These are phyloP conservation scores for Pseudorasbora parva DNA, from an alignment of 2,113 vertebrate genomes.

Conservation along the genomic window DNA sequence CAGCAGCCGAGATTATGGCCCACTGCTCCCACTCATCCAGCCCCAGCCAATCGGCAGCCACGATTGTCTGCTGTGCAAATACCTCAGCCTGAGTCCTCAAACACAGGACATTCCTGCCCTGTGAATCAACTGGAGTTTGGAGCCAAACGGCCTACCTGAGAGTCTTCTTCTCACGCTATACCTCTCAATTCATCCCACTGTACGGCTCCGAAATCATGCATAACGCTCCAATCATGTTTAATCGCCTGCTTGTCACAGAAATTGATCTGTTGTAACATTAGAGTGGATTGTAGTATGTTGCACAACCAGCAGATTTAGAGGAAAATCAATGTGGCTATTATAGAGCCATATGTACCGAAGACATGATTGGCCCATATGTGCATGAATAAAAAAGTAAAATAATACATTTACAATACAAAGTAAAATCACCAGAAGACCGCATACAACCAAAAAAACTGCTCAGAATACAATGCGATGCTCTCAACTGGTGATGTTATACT, in stretches of 20 bases:
- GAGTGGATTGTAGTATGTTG: not conserved
- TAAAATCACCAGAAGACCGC: not conserved
- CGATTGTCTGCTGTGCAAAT: slow-evolving; percentile 29
- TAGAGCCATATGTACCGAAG: not conserved
- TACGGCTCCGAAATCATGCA: slow-evolving; percentile 8
- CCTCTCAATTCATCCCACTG: not conserved
- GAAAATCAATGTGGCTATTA: slow-evolving; percentile 52
- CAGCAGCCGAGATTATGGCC: not conserved
- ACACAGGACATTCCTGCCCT: slow-evolving; percentile 50
- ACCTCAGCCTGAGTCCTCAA: slow-evolving; percentile 15
- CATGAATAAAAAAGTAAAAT: not conserved
- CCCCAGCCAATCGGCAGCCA: slow-evolving; percentile 2
- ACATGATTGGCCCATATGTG: not conserved
- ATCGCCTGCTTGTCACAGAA: slow-evolving; percentile 1
- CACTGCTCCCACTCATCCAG: slow-evolving; percentile 16
- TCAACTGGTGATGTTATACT: not conserved
- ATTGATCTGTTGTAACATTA: slow-evolving; percentile 38
- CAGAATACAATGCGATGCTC: too few relatives aligned
- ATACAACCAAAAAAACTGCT: not conserved
- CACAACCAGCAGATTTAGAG: slow-evolving; percentile 19
- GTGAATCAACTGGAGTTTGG: slow-evolving; percentile 53
- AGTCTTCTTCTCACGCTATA: slow-evolving; percentile 50
- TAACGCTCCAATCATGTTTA: slow-evolving; percentile 42
- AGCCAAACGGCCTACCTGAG: slow-evolving; percentile 42
- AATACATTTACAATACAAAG: not conserved